Percentiles rank a stretch among this genome's conserved stretches.
Conservation (phyloP, 2,888 invertebrate species). For the Dinocampus coccinellae region DNA sequence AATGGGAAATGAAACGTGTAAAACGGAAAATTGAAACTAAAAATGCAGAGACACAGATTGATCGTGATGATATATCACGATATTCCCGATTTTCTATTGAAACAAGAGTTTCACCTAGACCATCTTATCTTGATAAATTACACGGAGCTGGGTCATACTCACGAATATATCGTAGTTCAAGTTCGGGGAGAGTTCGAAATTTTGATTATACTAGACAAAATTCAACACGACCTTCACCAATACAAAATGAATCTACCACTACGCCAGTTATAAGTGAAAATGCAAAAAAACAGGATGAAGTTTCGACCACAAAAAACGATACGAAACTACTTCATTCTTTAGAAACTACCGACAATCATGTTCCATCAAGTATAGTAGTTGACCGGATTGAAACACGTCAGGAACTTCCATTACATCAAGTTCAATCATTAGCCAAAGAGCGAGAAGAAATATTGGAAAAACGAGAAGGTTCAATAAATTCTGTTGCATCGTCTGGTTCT, state of each 20-base stretch:
- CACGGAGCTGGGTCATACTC: conserved; percentile 49
- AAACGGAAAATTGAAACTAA: conserved; percentile 72
- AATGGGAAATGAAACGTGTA: conserved; percentile 77
- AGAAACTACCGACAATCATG: no score
- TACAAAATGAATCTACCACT: not conserved
- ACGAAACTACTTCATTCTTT: not conserved
- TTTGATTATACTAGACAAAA: conserved; percentile 58
- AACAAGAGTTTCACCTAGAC: conserved; percentile 76
- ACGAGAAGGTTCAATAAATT: conserved; percentile 42
- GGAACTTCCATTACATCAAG: not conserved
- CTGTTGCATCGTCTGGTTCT: conserved; percentile 29
- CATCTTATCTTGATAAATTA: conserved; percentile 73
- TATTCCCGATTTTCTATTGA: conserved; percentile 74
- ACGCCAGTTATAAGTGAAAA: not conserved
- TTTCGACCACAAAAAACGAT: conserved; percentile 22
- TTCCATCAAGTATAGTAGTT: not conserved
- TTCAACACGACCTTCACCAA: not conserved
- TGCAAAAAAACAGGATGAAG: not conserved
- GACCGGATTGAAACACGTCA: not conserved
- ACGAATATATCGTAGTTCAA: conserved; percentile 39
- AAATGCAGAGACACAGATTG: conserved; percentile 83
- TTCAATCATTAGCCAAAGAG: not conserved
- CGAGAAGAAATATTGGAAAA: conserved; percentile 29
- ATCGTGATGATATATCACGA: conserved; percentile 78
- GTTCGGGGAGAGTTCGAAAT: conserved; percentile 53